Evolutionary conservation across 1,140 invertebrate species (phyloP).

Genomic region (Brachystomella parvula): DNA sequence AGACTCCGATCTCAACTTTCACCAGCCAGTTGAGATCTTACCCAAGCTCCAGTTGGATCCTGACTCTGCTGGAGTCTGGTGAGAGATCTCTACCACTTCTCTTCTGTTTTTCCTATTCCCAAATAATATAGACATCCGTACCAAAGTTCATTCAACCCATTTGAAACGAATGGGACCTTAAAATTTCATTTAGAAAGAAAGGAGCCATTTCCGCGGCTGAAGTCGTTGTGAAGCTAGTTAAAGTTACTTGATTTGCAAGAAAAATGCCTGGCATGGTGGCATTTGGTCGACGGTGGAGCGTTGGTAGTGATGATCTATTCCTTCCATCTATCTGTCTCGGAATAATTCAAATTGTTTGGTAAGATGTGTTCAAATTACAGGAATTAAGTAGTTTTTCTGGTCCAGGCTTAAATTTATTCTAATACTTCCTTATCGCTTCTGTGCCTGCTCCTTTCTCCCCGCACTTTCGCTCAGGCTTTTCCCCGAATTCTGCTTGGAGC

Average conservation of each 20-base stretch:
- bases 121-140: neutral
- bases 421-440: neutral
- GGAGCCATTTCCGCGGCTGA: neutral
- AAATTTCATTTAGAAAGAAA: neutral
- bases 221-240: neutral
- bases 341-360: slow-evolving; percentile 70
- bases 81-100: neutral
- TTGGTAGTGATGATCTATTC: slow-evolving; percentile 80
- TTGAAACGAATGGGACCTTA: neutral
- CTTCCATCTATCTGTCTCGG: slow-evolving; percentile 70
- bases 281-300: slow-evolving; percentile 75
- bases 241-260: neutral
- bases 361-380: slow-evolving; percentile 45
- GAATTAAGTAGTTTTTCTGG: neutral
- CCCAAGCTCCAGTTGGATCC: neutral
- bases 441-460: neutral
- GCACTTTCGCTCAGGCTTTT: neutral
- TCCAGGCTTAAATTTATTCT: neutral
- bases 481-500: neutral
- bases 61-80: neutral
- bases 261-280: slow-evolving; percentile 77
- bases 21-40: neutral
- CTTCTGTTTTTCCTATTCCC: neutral
- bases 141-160: neutral
- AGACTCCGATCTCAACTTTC: no score